Conservation (phyloP, 1,140 invertebrate genomes). For the Hesperophylax magnus region DNA sequence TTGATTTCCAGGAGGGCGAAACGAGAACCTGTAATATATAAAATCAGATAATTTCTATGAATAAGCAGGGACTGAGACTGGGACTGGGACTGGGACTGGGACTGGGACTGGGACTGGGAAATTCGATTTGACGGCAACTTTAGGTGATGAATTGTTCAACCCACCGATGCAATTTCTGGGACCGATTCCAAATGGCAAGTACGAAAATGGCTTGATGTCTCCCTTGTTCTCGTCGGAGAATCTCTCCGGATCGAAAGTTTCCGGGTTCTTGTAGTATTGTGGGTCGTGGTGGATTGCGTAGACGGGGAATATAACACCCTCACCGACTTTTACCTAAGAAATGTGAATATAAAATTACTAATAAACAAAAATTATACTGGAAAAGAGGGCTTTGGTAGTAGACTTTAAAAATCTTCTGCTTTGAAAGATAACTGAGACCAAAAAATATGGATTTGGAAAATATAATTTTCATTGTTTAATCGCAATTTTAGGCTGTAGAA, state of each 20-base stretch:
- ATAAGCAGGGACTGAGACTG: not conserved
- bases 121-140: not conserved
- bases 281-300: constrained; percentile 63
- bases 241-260: constrained; percentile 66
- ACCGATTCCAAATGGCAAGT: constrained; percentile 61
- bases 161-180: constrained; percentile 67
- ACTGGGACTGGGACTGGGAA: not conserved
- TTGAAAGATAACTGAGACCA: not conserved
- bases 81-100: not conserved
- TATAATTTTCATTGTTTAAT: not conserved
- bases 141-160: not conserved
- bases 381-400: no score
- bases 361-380: not conserved
- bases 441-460: not conserved
- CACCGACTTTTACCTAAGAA: constrained; percentile 49
- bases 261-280: constrained; percentile 71
- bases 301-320: constrained; percentile 56
- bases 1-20: constrained; percentile 71
- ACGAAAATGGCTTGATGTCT: constrained; percentile 59
- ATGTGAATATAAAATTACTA: not conserved
- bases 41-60: not conserved
- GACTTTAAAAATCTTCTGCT: not conserved
- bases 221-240: constrained; percentile 60
- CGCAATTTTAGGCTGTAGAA: no score
- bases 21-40: constrained; percentile 52